These are phyloP conservation scores for Frankliniella intonsa DNA, from an alignment of 2,888 invertebrate species.

Conservation along the genomic window DNA sequence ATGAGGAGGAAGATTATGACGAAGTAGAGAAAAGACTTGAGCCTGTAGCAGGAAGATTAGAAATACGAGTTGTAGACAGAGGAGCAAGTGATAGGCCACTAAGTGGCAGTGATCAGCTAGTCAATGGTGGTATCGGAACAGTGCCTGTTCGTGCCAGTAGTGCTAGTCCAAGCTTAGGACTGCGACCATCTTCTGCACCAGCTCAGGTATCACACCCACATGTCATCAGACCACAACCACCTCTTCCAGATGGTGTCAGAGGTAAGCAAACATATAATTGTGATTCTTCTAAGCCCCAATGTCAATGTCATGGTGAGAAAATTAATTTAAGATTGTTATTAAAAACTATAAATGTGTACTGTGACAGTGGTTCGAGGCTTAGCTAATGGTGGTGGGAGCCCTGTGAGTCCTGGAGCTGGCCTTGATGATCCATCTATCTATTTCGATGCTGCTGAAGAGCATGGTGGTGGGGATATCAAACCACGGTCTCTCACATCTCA, in stretches of 20 bases:
- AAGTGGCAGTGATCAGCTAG: slow-evolving; percentile 42
- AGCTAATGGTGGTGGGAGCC: slow-evolving; percentile 44
- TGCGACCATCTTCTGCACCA: slow-evolving; percentile 43
- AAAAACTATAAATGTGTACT: background rate
- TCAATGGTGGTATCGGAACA: slow-evolving; percentile 47
- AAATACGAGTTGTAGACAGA: slow-evolving; percentile 63
- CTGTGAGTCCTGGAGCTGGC: slow-evolving; percentile 54
- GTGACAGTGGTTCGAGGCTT: background rate
- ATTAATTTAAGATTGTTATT: slow-evolving; percentile 31
- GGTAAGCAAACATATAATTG: slow-evolving; percentile 8
- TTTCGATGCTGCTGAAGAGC: slow-evolving; percentile 73
- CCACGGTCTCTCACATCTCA: slow-evolving; percentile 40
- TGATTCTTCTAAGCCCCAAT: slow-evolving; percentile 31
- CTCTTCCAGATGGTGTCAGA: background rate
- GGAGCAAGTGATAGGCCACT: slow-evolving; percentile 37
- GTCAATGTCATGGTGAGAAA: slow-evolving; percentile 32
- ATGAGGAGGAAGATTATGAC: slow-evolving; percentile 33
- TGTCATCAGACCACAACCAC: background rate
- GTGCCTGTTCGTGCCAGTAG: slow-evolving; percentile 26
- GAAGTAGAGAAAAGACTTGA: slow-evolving; percentile 41
- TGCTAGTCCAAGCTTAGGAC: slow-evolving; percentile 1
- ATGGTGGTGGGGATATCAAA: slow-evolving; percentile 43
- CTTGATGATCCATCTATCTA: slow-evolving; percentile 72
- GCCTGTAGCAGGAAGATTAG: slow-evolving; percentile 71
- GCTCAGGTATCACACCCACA: slow-evolving; percentile 38